Evolutionary conservation across 2,797 vertebrate species (phyloP), one percentile per base, ranked within the genome.

Genomic region (Poeciliopsis gracilis): DNA sequence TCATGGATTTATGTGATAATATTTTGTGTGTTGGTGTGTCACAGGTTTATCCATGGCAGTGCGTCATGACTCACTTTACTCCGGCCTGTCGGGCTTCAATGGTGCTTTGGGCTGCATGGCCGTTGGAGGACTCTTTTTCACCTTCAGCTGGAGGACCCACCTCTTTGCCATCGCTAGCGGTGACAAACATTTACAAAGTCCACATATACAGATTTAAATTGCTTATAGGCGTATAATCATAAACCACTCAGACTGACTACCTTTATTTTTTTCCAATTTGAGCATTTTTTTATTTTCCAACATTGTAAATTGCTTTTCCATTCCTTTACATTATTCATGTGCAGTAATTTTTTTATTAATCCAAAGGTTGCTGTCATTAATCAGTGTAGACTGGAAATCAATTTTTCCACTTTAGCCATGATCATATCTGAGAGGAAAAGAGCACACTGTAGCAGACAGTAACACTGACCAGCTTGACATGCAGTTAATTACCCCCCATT

Each of bases 101-200:
- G 94, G 95, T 12, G 93, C 95, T 57, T 89, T 96, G 77, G 94
- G 94, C 72, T 96, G 94, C 86, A 96, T 96, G 94, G 63, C 78
- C 10, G 78, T 96, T 7, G 96, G 95, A 79, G 94, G 93, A 77
- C 89, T 92, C 47, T 93, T 90, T 87, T 96, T 95, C 76, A 93
- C 87, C 46, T 91, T 96, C 82, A 95, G 47, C 82, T 96, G 94
- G 95, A 94, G 79, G 83, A 96, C 90, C 0, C 93, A 94, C 78
- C 87, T 96, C 47, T 91, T 94, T 38, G 91, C 95, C 75, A 90
- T 96, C 2, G 75, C 93, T 63, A 92, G 84, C 5, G 95, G 96
- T 96, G 73, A 95, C 28, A 74, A n/a, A 30, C 2, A 70, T n/a
- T 45, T 45, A 28, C 38, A 43, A 45, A 45, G 3, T n/a, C 12